Conservation (phyloP, 2,797 vertebrate genomes). For the Centropyge bicolor region DNA sequence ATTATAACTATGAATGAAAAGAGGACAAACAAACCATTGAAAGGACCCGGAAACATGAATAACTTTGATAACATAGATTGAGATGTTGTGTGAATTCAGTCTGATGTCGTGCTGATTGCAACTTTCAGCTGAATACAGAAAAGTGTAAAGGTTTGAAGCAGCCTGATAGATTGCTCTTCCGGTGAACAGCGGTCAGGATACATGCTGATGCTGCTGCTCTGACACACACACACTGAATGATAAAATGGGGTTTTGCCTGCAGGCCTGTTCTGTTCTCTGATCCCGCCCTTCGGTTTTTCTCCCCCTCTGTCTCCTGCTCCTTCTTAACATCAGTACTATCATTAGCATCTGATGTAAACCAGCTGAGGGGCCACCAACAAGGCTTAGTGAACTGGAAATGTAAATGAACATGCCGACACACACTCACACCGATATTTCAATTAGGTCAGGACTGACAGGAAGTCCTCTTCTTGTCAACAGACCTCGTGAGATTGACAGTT, state of each 20-base stretch:
- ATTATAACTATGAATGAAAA: too few species aligned
- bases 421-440: constrained; percentile 17
- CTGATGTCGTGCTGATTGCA: neutral
- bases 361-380: neutral
- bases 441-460: constrained; percentile 24
- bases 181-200: neutral
- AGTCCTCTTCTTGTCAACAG: neutral
- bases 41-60: neutral
- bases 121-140: neutral
- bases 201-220: constrained; percentile 21
- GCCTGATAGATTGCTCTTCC: neutral
- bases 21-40: neutral
- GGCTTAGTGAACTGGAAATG: constrained; percentile 1
- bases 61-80: neutral
- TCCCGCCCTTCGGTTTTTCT: constrained; percentile 3
- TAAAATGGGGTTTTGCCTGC: constrained; percentile 23
- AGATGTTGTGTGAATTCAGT: neutral
- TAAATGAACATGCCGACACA: constrained; percentile 43
- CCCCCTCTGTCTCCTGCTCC: neutral
- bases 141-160: neutral
- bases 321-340: neutral
- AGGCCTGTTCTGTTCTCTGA: constrained; percentile 41
- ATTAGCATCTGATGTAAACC: constrained; percentile 2
- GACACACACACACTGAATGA: constrained; percentile 20
- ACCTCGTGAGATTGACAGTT: neutral